Base-by-base conservation (phyloP, 2,888 invertebrate genomes). In the Argynnis bischoffii region DNA sequence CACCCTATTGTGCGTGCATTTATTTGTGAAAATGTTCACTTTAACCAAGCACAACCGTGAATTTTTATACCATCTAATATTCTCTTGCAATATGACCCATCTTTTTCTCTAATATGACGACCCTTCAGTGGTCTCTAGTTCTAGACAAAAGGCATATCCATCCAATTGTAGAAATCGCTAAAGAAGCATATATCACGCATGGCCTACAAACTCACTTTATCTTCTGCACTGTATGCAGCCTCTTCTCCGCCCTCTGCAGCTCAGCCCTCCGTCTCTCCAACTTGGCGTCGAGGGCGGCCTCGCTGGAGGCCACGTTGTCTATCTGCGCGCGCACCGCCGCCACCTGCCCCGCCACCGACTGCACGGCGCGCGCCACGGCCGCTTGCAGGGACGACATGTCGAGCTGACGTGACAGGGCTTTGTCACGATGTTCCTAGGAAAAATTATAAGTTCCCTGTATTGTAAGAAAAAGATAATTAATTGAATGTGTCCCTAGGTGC, bases 211-310 rank as follows among this genome's bases (percentile, higher is more conserved):
- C 66, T 66, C n/a, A 96, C 96, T 98, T 95, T 73, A 99, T 98
- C 94, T 98, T 98, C 88, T 98, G 97, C 76, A 99, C 93, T 0
- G 99, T 98, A 79, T 97, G 96, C 57, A 99, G 92, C 48, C 99
- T 93, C 86, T 99, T 99, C 85, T 98, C 97, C 74, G 98, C 98
- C 64, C 99, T 93, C 77, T 98, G 97, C 74, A 99, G 93, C 83
- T 99, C 99, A 0, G 96, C 95, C 74, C 95, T 95, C 74, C 98
- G 96, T 69, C 99, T 95, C 83, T 99, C 98, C 68, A 99, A 96
- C 93, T 99, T 99, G 13, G 96, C 95, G 79, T 98, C 98, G 2
- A 99, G 92, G 72, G 96, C 98, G 46, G 96, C 95, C 84, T 98
- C 98, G 78, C 98, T 98, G 11, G 96, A 95, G 31, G 97, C 96